Conservation (phyloP, 2,113 vertebrate species). For the Dasyprocta punctata region DNA sequence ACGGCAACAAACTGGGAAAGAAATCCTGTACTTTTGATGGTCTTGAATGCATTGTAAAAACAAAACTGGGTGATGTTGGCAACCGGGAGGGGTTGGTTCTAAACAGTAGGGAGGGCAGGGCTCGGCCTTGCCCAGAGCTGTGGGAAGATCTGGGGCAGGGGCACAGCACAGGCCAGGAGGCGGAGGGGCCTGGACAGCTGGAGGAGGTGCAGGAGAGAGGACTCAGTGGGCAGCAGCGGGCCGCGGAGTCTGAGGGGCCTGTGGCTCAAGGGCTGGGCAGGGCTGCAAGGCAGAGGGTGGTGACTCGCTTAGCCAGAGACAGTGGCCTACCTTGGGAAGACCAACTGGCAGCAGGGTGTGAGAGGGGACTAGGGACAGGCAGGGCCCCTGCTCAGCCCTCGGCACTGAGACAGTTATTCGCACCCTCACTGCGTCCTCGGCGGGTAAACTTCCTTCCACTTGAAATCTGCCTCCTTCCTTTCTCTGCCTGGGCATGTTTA, state of each 20-base stretch:
- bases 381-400: background rate
- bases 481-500: background rate
- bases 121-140: background rate
- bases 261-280: background rate
- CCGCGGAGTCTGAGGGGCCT: background rate
- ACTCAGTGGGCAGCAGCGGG: background rate
- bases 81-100: background rate
- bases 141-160: background rate
- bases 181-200: no score
- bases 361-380: background rate
- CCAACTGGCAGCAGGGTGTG: accelerated
- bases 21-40: background rate
- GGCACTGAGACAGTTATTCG: background rate
- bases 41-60: background rate
- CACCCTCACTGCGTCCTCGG: background rate
- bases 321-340: background rate
- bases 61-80: no score
- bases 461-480: background rate
- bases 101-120: no score
- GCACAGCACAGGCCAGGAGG: background rate
- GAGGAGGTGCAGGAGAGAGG: no score
- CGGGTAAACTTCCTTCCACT: background rate
- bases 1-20: background rate
- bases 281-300: background rate
- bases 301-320: background rate